Base-by-base conservation (phyloP, 2,888 invertebrate species). In the Ophion slaviceki region DNA sequence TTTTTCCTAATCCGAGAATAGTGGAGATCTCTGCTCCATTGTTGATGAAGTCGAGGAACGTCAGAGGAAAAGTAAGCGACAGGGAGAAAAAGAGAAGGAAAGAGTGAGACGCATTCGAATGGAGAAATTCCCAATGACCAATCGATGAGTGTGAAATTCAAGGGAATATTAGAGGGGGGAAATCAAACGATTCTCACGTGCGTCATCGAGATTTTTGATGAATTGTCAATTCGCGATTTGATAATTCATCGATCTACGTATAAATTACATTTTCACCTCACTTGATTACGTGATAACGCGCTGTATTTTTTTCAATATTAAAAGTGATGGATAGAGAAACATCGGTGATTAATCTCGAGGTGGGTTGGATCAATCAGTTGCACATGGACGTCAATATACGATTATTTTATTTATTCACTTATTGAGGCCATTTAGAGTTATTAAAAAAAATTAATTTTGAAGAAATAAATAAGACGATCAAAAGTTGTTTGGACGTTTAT, bases 121-220 rank as follows among this genome's bases (percentile, higher is more conserved):
- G 8, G 36, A 67, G 61, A 32, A 62, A 40, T 24, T 53, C 40
- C 47, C 40, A 32, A 78, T 59, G 45, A 66, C 62, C 28, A 4
- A 45, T 2, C 14, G 36, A 64, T 53, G 45, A 75, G 28, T 45
- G 59, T n/a, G 20, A 47, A 57, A 68, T 28, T 59, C 20, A 32
- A 45, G 53, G 57, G 17, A 68, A 62, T 20, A 66, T 14, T 4
- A 24, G 24, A 32, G 32, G 6, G 32, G 64, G 57, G 67, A 78
- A 77, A 67, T 28, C n/a, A 5, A 61, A 57, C 67, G 72, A 53
- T 53, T 62, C 62, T 28, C 28, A 24, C 28, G 28, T 82, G 72
- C 28, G 61, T 78, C 82, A 78, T 36, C n/a, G n/a, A 10, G 8
- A 72, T 78, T 78, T 59, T 67, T 66, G 59, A 47, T 68, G n/a